Conservation (phyloP, 2,797 vertebrate species). For the Pristis pectinata region DNA sequence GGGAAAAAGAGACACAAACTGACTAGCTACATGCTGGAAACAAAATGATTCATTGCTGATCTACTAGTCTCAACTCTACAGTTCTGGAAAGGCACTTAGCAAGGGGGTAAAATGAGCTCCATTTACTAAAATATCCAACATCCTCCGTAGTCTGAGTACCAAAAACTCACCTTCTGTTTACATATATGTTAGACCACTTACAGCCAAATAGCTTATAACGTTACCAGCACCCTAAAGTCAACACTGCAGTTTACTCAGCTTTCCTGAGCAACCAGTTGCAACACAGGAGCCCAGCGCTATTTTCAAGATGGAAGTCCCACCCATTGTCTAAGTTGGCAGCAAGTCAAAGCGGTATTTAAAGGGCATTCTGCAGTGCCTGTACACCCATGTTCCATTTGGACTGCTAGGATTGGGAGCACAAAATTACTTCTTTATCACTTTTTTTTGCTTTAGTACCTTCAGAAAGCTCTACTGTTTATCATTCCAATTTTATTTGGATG, state of each 20-base stretch:
- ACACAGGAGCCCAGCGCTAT: background rate
- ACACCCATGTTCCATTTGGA: background rate
- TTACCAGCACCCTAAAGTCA: background rate
- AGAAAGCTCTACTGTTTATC: no score
- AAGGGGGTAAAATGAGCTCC: background rate
- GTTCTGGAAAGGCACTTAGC: background rate
- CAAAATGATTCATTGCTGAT: background rate
- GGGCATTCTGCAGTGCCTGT: background rate
- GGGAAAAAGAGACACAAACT: background rate
- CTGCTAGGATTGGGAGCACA: background rate
- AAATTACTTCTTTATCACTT: background rate
- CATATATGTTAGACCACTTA: background rate
- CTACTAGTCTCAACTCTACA: background rate
- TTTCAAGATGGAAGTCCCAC: background rate
- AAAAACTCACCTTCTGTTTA: background rate
- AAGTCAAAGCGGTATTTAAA: background rate
- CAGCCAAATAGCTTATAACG: background rate
- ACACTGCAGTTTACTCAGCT: background rate
- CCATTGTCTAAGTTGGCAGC: background rate
- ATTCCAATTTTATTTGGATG: no score
- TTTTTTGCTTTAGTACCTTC: no score
- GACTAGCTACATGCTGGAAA: background rate
- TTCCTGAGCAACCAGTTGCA: background rate
- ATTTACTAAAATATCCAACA: background rate
- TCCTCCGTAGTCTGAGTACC: background rate